Conservation (phyloP, 2,888 invertebrate genomes). For the Dusona sp. region DNA sequence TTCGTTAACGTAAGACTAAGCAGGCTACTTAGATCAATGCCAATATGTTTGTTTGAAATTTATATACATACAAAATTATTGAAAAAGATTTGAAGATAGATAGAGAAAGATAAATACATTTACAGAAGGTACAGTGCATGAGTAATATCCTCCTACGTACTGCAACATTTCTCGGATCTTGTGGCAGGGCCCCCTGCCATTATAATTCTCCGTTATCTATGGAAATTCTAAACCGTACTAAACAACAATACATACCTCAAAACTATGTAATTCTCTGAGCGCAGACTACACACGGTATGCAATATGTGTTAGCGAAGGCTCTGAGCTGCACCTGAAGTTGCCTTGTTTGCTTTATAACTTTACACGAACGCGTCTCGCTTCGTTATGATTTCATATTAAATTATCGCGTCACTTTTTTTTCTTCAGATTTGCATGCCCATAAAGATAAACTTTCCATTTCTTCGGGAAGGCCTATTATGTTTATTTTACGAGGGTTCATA, state of each 20-base stretch:
- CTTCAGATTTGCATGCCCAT: neutral
- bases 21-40: neutral
- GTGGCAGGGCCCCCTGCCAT: conserved; percentile 77
- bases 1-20: neutral
- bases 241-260: conserved; percentile 82
- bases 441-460: neutral
- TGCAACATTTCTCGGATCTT: conserved; percentile 76
- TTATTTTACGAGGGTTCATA: neutral
- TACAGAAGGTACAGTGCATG: conserved; percentile 67
- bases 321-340: conserved; percentile 67
- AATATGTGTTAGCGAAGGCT: conserved; percentile 74
- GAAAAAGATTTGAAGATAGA: conserved; percentile 12
- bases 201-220: conserved; percentile 84
- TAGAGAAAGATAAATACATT: conserved; percentile 35
- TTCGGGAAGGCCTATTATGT: neutral
- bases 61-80: neutral
- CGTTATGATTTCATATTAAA: conserved; percentile 46
- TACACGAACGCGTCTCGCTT: conserved; percentile 28
- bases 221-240: conserved; percentile 83
- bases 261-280: conserved; percentile 81
- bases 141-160: conserved; percentile 71
- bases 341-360: conserved; percentile 68
- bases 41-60: neutral
- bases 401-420: conserved; percentile 32
- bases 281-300: conserved; percentile 74